Base-by-base conservation (phyloP, 2,113 vertebrate species). In the Tragelaphus buxtoni region DNA sequence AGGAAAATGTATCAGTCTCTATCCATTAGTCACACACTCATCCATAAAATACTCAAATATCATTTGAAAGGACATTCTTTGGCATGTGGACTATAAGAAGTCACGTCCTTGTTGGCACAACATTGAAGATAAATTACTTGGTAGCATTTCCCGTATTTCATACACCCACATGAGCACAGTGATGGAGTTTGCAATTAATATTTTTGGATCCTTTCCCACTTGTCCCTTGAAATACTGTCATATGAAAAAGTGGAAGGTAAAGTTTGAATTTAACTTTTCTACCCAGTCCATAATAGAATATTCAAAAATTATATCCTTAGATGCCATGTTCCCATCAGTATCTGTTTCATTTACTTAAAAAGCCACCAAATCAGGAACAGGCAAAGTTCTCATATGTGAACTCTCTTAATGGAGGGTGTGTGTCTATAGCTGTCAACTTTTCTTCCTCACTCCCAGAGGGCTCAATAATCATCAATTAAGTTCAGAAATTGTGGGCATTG, bases 21-120 rank as follows among this genome's bases (percentile, higher is more conserved):
- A 61, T 96, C 97, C 95, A 92, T 98, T 96, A 97, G 95, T 53
- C 91, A 96, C 88, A 95, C 10, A 20, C 96, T 98, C 72, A 84
- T 69, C 89, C 97, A 60, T 81, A 97, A 22, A 82, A n/a, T 9
- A 79, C 10, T 14, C 32, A 90, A 14, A 89, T 96, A 84, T 96
- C 79, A 81, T 95, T 76, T 96, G 85, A 96, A 93, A 95, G 88
- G 24, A 20, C 35, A 88, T 85, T 79, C 65, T 91, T n/a, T 86
- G 92, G 77, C 65, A 9, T 88, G 7, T 53, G 28, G 30, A 82
- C 60, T 87, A 20, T 56, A 93, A 92, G 90, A 95, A 94, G 1
- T 28, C 3, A 13, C 28, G 56, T 95, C 58, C 82, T 51, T 7
- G 16, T 88, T 95, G 47, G 60, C 84, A 60, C 28, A 45, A 10